Evolutionary conservation across 2,113 vertebrate genomes (phyloP).

Genomic region (Ia io): DNA sequence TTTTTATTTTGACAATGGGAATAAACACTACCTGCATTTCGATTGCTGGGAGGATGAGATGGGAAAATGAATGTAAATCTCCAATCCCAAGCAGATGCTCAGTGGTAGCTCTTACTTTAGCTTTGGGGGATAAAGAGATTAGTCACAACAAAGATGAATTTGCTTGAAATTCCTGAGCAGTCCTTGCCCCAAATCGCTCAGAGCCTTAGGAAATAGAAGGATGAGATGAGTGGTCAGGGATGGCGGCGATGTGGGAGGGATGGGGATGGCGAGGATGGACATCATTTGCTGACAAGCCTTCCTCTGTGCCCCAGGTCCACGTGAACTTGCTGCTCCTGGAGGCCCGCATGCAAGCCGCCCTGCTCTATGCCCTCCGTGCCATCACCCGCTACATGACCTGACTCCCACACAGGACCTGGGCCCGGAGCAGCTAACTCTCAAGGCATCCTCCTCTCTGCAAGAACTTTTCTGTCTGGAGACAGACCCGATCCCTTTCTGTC

Average conservation of each 20-base stretch:
- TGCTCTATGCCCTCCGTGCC: conserved; percentile 93
- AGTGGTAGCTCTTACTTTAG: neutral
- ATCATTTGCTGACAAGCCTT: neutral
- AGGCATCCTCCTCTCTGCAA: conserved; percentile 10
- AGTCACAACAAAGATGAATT: neutral
- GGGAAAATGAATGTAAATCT: neutral
- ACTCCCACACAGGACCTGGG: neutral
- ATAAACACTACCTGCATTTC: neutral
- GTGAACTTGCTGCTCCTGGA: conserved; percentile 94
- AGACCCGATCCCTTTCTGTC: conserved; percentile 25
- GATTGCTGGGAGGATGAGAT: neutral
- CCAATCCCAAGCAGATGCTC: neutral
- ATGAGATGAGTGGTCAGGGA: neutral
- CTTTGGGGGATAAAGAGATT: neutral
- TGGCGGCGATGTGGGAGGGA: neutral
- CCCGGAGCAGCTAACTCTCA: neutral
- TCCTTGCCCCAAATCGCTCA: neutral
- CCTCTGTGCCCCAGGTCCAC: conserved; percentile 85
- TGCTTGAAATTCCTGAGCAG: neutral
- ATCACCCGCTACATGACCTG: conserved; percentile 89
- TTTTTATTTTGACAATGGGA: neutral
- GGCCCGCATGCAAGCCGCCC: conserved; percentile 93
- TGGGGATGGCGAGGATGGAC: neutral
- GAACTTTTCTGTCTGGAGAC: conserved; percentile 47
- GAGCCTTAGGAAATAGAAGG: neutral